Base-by-base conservation (phyloP, 1,140 invertebrate species). In the Oedothorax gibbosus region DNA sequence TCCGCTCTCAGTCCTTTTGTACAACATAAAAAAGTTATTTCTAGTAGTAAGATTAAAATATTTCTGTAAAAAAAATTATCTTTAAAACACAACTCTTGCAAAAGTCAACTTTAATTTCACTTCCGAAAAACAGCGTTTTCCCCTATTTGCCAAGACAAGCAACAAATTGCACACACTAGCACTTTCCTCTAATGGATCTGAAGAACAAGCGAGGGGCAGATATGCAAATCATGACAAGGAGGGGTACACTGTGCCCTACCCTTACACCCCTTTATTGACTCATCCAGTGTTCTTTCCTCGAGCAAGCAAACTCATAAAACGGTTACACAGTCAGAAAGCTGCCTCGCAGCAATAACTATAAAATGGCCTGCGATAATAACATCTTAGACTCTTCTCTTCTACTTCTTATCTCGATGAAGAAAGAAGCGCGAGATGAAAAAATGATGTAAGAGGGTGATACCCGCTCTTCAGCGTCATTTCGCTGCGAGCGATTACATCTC, bases 331-430 rank as follows among this genome's bases (percentile, higher is more conserved):
- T 79, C 77, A 79, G 68, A 62, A 65, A 79, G 18, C 35, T 49
- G 77, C 77, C 77, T 79, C 62, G n/a, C 7, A 79, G 77, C 77
- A 79, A 79, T 79, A 79, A 79, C 77, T 79, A 79, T 79, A 79
- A 79, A 79, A 79, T 49, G 57, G 35, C 35, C 60, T 35, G 64
- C 64, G 62, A 79, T 79, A 79, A 79, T 79, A 79, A 79, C 68
- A 79, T 66, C 64, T 20, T 65, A 79, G 8, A 49, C 64, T 14
- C 65, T 18, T 21, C 65, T 15, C 18, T n/a, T 56, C 49, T 51
- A 21, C 62, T 79, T 68, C 60, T 79, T 65, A 65, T 79, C 77
- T 54, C 49, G 62, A 20, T 35, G 53, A 53, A 79, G 49, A 20
- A 51, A 53, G 64, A 65, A 65, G 77, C 50, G 65, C 62, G 50